Base-by-base conservation (phyloP, 2,888 invertebrate species). In the Drosophila mettleri region DNA sequence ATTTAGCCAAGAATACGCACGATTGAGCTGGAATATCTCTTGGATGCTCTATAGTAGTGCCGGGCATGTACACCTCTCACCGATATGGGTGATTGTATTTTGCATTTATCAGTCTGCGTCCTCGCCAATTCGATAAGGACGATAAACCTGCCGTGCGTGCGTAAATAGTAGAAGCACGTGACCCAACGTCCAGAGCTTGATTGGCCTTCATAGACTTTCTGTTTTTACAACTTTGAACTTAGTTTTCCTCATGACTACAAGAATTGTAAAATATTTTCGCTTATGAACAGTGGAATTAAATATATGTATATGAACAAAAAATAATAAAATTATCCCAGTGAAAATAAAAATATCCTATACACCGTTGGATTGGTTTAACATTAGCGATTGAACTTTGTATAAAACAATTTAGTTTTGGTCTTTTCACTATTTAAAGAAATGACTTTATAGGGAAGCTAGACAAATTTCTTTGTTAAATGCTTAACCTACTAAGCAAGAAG, bases 151-250 rank as follows among this genome's bases (percentile, higher is more conserved):
- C 20, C 64, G 59, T 70, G 59, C 74, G 71, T 74, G 74, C 74
- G 77, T 76, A 76, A 76, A 71, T 70, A 58, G 43, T 22, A 39
- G 12, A 20, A 16, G 77, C 55, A 74, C 74, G 74, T 74, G 74
- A 76, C 74, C 46, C 14, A 22, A 8, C n/a, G 27, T 24, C 22
- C 22, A 55, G 9, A 31, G 14, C 36, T 70, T 66, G 76, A 69
- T 75, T 70, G 54, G 22, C 36, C 38, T 49, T 52, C 20, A 51
- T 10, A 31, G 12, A 12, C 16, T 34, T 31, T 29, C 20, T 22
- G 6, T 10, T 45, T 43, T 27, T 16, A 45, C 5, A 45, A 2
- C 5, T 16, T 16, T 45, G 1, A n/a, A 8, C 10, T 27, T 18
- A 18, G 1, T 10, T 9, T 27, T 16, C 27, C 24, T 5, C n/a